A percentile compares a stretch with the other conserved stretches of the same genome.
These are phyloP conservation scores for Gyrodactylus salaris DNA, from an alignment of 1,140 invertebrate genomes.

Conservation along the genomic window DNA sequence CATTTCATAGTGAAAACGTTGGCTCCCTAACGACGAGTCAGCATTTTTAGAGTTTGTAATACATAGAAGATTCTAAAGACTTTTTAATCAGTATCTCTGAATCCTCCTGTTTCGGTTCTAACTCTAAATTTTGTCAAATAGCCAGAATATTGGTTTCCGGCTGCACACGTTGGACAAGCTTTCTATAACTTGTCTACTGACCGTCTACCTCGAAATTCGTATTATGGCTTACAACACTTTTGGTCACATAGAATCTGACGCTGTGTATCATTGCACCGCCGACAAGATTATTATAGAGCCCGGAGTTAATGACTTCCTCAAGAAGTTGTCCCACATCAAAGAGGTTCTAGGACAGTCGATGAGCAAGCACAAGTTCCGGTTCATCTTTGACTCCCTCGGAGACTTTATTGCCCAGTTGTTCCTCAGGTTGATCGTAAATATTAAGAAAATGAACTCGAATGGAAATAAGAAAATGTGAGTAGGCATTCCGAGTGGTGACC, in stretches of 20 bases:
- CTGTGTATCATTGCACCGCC: not conserved
- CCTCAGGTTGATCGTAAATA: not conserved
- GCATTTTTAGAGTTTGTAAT: no score
- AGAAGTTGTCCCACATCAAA: not conserved
- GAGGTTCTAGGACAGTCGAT: not conserved
- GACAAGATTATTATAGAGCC: not conserved
- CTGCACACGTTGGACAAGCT: not conserved
- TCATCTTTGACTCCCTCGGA: not conserved
- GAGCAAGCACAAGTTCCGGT: not conserved
- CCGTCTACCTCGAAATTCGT: not conserved
- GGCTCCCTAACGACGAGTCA: no score
- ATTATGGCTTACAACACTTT: not conserved
- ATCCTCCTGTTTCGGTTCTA: no score
- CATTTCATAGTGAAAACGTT: no score
- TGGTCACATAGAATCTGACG: not conserved
- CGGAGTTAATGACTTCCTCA: not conserved
- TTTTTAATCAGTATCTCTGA: no score
- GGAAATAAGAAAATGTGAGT: conserved; percentile 3
- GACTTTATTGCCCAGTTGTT: conserved; percentile 1
- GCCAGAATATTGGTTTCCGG: not conserved
- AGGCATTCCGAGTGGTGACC: not conserved
- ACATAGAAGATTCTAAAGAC: no score
- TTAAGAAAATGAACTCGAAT: not conserved
- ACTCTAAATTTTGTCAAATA: no score
- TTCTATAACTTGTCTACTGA: not conserved